Base-by-base conservation (phyloP, 2,113 vertebrate species). In the Eidolon helvum region DNA sequence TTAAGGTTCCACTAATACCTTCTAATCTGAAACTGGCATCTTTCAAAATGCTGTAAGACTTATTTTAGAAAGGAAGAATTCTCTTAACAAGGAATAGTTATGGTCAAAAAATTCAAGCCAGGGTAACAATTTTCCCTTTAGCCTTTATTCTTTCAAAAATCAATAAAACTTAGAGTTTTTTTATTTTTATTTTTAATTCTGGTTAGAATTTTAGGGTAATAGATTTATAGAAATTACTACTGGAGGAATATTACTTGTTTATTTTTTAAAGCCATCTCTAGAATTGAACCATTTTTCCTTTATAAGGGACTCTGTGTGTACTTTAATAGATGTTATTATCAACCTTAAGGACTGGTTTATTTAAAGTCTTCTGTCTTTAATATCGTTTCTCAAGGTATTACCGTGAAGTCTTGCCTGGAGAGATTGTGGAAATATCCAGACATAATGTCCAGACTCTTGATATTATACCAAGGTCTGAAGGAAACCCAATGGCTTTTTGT, bases 401-500 rank as follows among this genome's bases (percentile, higher is more conserved):
- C 96, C 99, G 99, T 92, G 99, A 99, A 98, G 98, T 99, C 15
- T 98, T 99, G 96, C 99, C 99, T 69, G 99, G 99, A 88, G 99
- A 99, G 98, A 99, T 99, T 85, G 99, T 99, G 94, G 99, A 99
- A 98, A 99, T 99, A 98, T 99, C 99, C 91, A 99, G 97, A 95
- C 97, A 99, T 0, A 99, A 99, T 38, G 95, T 99, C 48, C 98
- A 99, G 97, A 99, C 99, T 30, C 97, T 99, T 98, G 99, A 99
- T 65, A 85, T 99, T 48, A 98, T 99, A 72, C 98, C 98, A 74
- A 99, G 99, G 19, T 98, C 99, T 63, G 98, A 99, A 94, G 99
- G 99, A 98, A 99, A 99, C 92, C 98, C 98, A 0, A 98, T 99
- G 69, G 99, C 99, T 2, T 99, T 99, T 98, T 99, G 99, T 98